phyloP scores from a whole-genome alignment of 1,140 invertebrate species.

The Drosophila ambigua region DNA sequence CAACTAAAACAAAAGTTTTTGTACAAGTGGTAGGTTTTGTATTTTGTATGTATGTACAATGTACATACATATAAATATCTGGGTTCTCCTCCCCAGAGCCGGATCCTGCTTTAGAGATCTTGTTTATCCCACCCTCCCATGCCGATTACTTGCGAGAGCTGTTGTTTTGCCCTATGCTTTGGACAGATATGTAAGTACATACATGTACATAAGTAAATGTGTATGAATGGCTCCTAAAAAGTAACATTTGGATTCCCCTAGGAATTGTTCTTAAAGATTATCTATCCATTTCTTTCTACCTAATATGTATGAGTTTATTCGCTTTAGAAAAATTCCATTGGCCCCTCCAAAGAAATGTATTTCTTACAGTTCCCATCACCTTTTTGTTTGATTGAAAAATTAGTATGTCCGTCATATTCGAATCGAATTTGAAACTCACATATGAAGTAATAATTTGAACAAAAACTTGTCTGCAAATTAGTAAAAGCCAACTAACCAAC shows the following conservation, averaged over 20 bases:
- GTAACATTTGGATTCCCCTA: too few species aligned
- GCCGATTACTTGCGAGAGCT: too few species aligned
- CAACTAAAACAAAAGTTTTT: conserved; percentile 27
- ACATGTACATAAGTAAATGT: too few species aligned
- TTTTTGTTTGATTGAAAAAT: conserved; percentile 29
- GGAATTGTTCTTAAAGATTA: neutral
- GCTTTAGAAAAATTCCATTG: neutral
- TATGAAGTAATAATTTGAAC: conserved; percentile 45
- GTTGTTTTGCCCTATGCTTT: too few species aligned
- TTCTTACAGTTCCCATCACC: neutral
- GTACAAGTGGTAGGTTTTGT: too few species aligned
- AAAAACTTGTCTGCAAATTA: conserved; percentile 71
- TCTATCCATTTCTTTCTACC: too few species aligned
- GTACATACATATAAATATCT: conserved; percentile 7
- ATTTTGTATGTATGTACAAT: too few species aligned
- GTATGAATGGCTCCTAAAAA: too few species aligned
- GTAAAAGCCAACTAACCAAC: conserved; percentile 51
- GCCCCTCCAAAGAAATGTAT: neutral
- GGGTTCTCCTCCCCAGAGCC: conserved; percentile 2
- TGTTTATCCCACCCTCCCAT: conserved; percentile 4
- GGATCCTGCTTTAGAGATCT: conserved; percentile 49
- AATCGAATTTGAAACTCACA: conserved; percentile 38
- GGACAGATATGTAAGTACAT: too few species aligned
- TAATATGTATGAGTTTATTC: too few species aligned
- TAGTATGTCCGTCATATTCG: conserved; percentile 41